Base-by-base conservation (phyloP, 1,140 invertebrate species). In the Aphis gossypii region DNA sequence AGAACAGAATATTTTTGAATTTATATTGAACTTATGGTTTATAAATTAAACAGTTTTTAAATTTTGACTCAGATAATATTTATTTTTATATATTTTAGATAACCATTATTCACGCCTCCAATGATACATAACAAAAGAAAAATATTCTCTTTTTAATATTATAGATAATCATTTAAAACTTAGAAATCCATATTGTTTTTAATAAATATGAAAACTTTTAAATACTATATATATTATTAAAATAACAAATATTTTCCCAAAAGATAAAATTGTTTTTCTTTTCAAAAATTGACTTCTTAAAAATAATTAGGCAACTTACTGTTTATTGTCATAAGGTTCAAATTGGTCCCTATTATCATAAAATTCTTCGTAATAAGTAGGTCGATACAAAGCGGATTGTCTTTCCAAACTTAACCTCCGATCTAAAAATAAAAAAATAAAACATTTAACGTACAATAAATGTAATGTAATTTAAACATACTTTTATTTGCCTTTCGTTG, bases 311-410 rank as follows among this genome's bases (percentile, higher is more conserved):
- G 30, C 38, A 44, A 92, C 92, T 93, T 9, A 93, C 92, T 86
- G 92, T 86, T 93, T 93, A 93, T 93, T 93, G 82, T 93, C 92
- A 56, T 93, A 93, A 21, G 68, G 82, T 84, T 93, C 92, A 30
- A 84, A 93, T 93, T 93, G 92, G 92, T 93, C 92, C 92, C 82
- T 82, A 41, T 93, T 93, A 56, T 93, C 92, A 54, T 93, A 93
- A 56, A 86, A 93, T 30, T 93, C 82, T 30, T 93, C 92, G 6
- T 86, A 93, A n/a, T 93, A 93, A 44, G 82, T 38, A 14, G 82
- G 92, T 44, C 82, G 44, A 25, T 93, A 93, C 92, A 93, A 20
- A 25, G 92, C 44, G 35, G 92, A n/a, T 41, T 93, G 92, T 51
- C 92, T 82, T 86, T 93, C 92, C 35, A 93, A 83, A 86, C 92